Evolutionary conservation across 2,888 invertebrate species (phyloP).

Genomic region (Leptura quadrifasciata): DNA sequence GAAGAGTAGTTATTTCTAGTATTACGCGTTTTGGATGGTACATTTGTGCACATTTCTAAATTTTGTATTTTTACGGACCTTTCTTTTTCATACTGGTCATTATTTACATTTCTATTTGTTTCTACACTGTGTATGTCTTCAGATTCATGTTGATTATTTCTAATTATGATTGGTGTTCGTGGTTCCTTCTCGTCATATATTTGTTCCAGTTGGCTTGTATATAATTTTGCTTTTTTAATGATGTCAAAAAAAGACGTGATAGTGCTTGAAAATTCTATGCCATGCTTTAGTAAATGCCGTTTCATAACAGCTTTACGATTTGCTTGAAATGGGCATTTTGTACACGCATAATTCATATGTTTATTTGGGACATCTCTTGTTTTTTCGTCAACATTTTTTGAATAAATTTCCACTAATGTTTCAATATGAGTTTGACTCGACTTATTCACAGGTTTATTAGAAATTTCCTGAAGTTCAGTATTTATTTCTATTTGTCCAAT

Average conservation of each 20-base stretch:
- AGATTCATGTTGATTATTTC: not conserved
- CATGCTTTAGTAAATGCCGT: not conserved
- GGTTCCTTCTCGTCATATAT: not conserved
- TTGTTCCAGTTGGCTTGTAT: not conserved
- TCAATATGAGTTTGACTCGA: not conserved
- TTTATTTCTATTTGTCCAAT: not conserved
- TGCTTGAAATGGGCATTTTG: not conserved
- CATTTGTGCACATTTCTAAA: not conserved
- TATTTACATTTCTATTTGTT: not conserved
- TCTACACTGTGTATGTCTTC: not conserved
- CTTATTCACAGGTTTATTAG: not conserved
- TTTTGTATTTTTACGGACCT: not conserved
- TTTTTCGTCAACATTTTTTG: not conserved
- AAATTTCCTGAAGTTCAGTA: not conserved
- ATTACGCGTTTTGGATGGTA: not conserved
- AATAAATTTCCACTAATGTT: not conserved
- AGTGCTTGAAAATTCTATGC: slow-evolving; percentile 3
- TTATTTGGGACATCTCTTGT: too few relatives aligned
- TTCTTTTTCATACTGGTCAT: not conserved
- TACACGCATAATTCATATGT: not conserved
- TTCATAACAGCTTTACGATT: not conserved
- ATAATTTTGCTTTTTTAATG: slow-evolving; percentile 3
- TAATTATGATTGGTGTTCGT: not conserved
- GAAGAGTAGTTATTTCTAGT: not conserved
- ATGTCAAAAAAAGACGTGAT: not conserved